Percentiles rank a stretch among this genome's conserved stretches.
These are phyloP conservation scores for Chloroceryle inda DNA, from an alignment of 2,797 vertebrate genomes.

Conservation along the genomic window DNA sequence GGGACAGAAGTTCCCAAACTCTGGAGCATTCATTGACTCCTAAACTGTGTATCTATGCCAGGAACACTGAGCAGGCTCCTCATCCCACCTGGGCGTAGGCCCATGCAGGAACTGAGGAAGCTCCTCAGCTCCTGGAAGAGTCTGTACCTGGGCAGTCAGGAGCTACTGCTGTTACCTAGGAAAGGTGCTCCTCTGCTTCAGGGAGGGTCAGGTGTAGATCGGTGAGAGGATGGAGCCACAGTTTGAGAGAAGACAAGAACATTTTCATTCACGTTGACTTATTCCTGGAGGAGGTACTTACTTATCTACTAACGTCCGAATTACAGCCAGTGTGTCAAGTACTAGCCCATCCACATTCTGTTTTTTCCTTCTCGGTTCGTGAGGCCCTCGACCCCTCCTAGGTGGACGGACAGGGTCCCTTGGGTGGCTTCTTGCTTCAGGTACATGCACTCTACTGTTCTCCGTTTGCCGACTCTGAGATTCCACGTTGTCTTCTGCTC, in stretches of 20 bases:
- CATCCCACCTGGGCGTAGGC: neutral
- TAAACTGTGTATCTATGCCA: neutral
- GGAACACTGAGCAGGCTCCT: neutral
- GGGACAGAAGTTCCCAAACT: neutral
- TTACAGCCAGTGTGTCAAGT: slow-evolving; percentile 96
- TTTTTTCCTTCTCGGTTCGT: slow-evolving; percentile 97
- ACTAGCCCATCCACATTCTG: slow-evolving; percentile 97
- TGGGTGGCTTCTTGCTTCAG: slow-evolving; percentile 88
- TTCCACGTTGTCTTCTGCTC: slow-evolving; percentile 88
- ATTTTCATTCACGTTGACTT: slow-evolving; percentile 40
- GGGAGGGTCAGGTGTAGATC: slow-evolving; percentile 33
- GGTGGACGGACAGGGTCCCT: slow-evolving; percentile 96
- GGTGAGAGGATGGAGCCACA: slow-evolving; percentile 49
- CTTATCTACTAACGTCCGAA: slow-evolving; percentile 99
- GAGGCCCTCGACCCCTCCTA: slow-evolving; percentile 93
- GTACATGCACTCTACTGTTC: slow-evolving; percentile 77
- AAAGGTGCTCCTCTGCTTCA: slow-evolving; percentile 48
- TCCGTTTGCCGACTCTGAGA: slow-evolving; percentile 86
- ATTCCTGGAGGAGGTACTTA: slow-evolving; percentile 82
- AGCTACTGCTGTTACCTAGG: slow-evolving; percentile 51
- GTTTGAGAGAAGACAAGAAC: slow-evolving; percentile 65
- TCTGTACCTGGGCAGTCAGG: slow-evolving; percentile 7
- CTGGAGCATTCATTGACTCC: neutral
- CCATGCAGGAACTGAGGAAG: slow-evolving; percentile 28
- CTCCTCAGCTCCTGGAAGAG: slow-evolving; percentile 29